Conservation (phyloP, 2,888 invertebrate species). For the Drosophila koepferae region DNA sequence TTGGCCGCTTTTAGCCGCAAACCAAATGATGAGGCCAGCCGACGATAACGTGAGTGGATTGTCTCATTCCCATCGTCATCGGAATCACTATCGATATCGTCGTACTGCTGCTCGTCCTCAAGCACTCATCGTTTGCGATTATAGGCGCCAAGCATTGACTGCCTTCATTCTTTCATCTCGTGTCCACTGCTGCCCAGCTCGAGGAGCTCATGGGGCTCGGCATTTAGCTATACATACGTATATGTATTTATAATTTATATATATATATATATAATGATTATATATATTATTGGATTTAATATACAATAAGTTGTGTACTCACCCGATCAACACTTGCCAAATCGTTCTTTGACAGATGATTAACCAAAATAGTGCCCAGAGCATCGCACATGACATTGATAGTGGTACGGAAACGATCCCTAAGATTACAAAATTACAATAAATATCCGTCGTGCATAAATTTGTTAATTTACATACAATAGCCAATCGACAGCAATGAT, state of each 20-base stretch:
- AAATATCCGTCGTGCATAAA: fast-evolving
- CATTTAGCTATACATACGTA: slow-evolving; percentile 79
- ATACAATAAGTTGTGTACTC: slow-evolving; percentile 51
- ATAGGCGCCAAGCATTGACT: slow-evolving; percentile 72
- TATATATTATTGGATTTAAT: not conserved
- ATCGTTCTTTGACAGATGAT: slow-evolving; percentile 92
- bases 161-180: slow-evolving; percentile 84
- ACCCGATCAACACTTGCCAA: slow-evolving; percentile 86
- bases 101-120: slow-evolving; percentile 34
- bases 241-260: not conserved
- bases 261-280: not conserved
- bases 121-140: slow-evolving; percentile 79
- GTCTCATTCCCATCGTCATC: slow-evolving; percentile 1
- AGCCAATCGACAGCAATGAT: slow-evolving; percentile 97
- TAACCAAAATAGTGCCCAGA: slow-evolving; percentile 96
- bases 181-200: slow-evolving; percentile 86
- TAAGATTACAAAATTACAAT: slow-evolving; percentile 81
- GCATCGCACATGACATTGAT: slow-evolving; percentile 98
- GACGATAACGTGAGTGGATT: slow-evolving; percentile 32
- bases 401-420: slow-evolving; percentile 94
- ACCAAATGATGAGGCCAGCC: slow-evolving; percentile 51
- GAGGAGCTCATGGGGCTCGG: slow-evolving; percentile 89
- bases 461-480: slow-evolving; percentile 88
- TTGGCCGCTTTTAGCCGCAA: slow-evolving; percentile 71
- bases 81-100: slow-evolving; percentile 32